Conservation (phyloP, 1,140 invertebrate species). For the Trigoniulus corallinus region DNA sequence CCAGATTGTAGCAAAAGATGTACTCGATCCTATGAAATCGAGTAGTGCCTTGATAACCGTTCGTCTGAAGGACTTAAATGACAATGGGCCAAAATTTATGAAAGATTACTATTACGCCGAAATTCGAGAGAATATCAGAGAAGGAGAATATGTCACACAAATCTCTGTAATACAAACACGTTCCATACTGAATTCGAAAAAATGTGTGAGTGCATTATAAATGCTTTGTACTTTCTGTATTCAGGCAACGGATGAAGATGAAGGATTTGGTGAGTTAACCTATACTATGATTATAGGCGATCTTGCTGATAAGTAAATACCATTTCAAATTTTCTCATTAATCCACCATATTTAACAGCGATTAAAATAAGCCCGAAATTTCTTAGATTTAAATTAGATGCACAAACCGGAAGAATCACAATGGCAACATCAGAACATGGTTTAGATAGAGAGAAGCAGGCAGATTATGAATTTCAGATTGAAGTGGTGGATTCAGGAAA, state of each 20-base stretch:
- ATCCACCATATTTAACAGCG: too few species aligned
- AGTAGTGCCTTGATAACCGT: conserved; percentile 54
- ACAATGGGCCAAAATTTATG: conserved; percentile 68
- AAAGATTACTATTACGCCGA: conserved; percentile 50
- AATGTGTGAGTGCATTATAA: too few species aligned
- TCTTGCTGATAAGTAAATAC: neutral
- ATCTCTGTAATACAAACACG: neutral
- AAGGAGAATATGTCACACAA: conserved; percentile 50
- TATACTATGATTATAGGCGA: neutral
- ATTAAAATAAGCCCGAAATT: too few species aligned
- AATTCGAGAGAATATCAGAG: conserved; percentile 57
- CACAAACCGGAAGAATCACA: neutral
- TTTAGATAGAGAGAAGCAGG: neutral
- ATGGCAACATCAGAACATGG: neutral
- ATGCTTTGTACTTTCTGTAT: too few species aligned
- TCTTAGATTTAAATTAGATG: neutral
- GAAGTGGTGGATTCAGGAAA: conserved; percentile 4
- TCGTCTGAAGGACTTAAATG: conserved; percentile 71
- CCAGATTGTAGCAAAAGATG: conserved; percentile 57
- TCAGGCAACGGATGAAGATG: too few species aligned
- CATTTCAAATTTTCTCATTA: too few species aligned
- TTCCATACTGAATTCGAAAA: too few species aligned
- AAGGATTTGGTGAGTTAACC: neutral
- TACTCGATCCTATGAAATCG: conserved; percentile 40
- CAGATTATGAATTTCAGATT: neutral